Evolutionary conservation across 2,797 vertebrate genomes (phyloP).

Genomic region (Ptychadena robeensis): DNA sequence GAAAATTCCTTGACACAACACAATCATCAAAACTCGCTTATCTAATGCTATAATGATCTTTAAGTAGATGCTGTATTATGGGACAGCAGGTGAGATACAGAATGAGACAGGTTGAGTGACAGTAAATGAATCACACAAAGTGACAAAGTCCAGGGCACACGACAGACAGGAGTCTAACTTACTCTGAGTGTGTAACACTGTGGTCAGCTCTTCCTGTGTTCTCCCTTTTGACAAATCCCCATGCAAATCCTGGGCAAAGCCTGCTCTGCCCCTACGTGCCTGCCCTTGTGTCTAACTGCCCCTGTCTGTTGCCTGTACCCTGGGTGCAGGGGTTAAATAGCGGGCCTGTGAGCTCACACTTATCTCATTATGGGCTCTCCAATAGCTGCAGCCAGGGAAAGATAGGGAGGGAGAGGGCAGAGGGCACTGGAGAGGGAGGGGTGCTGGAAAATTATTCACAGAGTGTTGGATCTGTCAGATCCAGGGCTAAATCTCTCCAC

Average conservation of each 20-base stretch:
- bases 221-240: slow-evolving; percentile 54
- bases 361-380: slow-evolving; percentile 54
- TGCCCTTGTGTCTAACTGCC: slow-evolving; percentile 47
- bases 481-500: slow-evolving; percentile 49
- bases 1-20: background rate
- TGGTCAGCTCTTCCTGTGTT: slow-evolving; percentile 58
- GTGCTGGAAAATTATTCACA: slow-evolving; percentile 60
- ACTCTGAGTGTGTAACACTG: slow-evolving; percentile 56
- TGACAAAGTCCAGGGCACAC: slow-evolving; percentile 36
- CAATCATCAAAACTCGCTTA: background rate
- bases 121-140: background rate
- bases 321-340: slow-evolving; percentile 58
- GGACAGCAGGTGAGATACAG: background rate
- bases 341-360: slow-evolving; percentile 54
- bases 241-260: slow-evolving; percentile 59
- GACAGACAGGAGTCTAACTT: slow-evolving; percentile 45
- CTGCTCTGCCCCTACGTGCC: slow-evolving; percentile 56
- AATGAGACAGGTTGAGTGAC: slow-evolving; percentile 5
- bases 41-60: slow-evolving; percentile 9
- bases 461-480: slow-evolving; percentile 57
- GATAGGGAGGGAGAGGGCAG: slow-evolving; percentile 57
- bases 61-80: background rate
- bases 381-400: slow-evolving; percentile 48
- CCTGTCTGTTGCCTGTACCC: slow-evolving; percentile 36
- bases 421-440: slow-evolving; percentile 41